These are phyloP conservation scores for Chelonus formosanus DNA, from an alignment of 2,888 invertebrate species.

Conservation along the genomic window DNA sequence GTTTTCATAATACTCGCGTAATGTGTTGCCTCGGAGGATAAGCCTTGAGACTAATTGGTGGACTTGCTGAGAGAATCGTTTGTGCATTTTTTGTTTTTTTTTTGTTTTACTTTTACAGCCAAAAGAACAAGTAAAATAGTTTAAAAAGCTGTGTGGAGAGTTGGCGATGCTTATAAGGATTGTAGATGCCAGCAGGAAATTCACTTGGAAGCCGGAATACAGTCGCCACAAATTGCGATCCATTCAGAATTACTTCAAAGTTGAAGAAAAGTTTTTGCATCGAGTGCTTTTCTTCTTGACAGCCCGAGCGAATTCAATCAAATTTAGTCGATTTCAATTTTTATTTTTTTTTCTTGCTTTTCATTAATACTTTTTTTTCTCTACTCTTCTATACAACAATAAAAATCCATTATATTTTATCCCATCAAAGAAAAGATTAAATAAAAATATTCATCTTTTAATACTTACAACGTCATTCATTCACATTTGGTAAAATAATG, in stretches of 20 bases:
- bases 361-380: constrained; percentile 25
- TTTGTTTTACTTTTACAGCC: constrained; percentile 6
- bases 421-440: too few relatives aligned
- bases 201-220: constrained; percentile 46
- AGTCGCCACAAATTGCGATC: constrained; percentile 58
- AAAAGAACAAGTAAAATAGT: constrained; percentile 6
- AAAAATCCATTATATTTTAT: too few relatives aligned
- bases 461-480: too few relatives aligned
- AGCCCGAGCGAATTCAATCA: constrained; percentile 56
- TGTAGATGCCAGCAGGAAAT: constrained; percentile 40
- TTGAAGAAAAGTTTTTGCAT: constrained; percentile 51
- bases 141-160: constrained; percentile 12
- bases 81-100: constrained; percentile 17
- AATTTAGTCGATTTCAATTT: constrained; percentile 52
- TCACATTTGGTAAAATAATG: too few relatives aligned
- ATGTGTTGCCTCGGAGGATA: constrained; percentile 14
- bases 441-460: too few relatives aligned
- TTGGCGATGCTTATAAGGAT: constrained; percentile 13
- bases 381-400: not conserved
- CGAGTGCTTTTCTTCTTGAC: constrained; percentile 48
- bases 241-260: constrained; percentile 59
- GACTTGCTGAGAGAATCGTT: constrained; percentile 2
- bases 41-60: constrained; percentile 16
- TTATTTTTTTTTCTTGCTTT: constrained; percentile 38
- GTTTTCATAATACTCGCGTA: constrained; percentile 23